Percentiles rank a stretch among this genome's conserved stretches.
Evolutionary conservation across 2,113 vertebrate species (phyloP).

Genomic region (Elachura formosa): DNA sequence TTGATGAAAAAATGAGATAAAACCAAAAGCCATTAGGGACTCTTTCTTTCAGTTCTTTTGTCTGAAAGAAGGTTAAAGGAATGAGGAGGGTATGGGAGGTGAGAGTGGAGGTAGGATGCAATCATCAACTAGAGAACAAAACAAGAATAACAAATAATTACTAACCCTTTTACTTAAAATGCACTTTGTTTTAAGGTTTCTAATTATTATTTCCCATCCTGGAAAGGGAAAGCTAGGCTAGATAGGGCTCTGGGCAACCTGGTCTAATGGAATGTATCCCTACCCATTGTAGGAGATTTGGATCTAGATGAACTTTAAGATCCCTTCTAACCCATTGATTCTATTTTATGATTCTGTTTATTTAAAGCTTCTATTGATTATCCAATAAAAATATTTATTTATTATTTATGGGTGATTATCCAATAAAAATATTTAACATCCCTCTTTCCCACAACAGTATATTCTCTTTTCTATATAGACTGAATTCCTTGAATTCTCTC

Average conservation of each 20-base stretch:
- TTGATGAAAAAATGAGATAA: not conserved
- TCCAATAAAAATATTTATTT: not conserved
- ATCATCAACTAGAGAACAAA: not conserved
- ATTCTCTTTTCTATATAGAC: not conserved
- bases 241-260: too few relatives aligned
- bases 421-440: not conserved
- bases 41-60: not conserved
- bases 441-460: not conserved
- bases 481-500: not conserved
- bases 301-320: not conserved
- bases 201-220: not conserved
- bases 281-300: rapidly evolving
- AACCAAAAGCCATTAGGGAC: not conserved
- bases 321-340: not conserved
- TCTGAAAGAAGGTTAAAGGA: not conserved
- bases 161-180: not conserved
- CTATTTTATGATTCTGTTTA: not conserved
- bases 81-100: rapidly evolving
- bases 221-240: not conserved
- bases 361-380: not conserved
- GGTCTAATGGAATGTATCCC: not conserved
- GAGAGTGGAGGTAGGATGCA: not conserved
- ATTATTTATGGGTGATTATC: not conserved
- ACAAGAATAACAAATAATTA: not conserved
- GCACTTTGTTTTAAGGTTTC: not conserved